Conservation (phyloP, 2,888 invertebrate species). For the Brassicogethes aeneus region DNA sequence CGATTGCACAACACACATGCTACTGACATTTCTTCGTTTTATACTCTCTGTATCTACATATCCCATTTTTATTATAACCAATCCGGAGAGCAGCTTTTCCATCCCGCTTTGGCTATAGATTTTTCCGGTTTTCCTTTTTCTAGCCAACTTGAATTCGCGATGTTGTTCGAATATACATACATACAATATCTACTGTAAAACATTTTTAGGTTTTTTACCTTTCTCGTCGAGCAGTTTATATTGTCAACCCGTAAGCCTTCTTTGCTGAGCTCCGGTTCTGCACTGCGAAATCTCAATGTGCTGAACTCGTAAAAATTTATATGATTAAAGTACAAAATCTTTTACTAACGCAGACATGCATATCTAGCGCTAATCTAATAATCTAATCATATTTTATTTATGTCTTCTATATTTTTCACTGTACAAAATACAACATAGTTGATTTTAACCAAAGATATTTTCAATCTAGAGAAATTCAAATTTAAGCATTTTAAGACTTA, state of each 20-base stretch:
- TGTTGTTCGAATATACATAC: constrained; percentile 27
- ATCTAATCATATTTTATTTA: background rate
- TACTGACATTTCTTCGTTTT: constrained; percentile 39
- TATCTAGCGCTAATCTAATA: background rate
- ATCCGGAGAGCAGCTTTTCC: constrained; percentile 34
- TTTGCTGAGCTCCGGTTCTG: constrained; percentile 8
- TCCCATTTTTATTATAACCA: constrained; percentile 42
- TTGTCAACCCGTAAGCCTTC: constrained; percentile 21
- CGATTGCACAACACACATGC: constrained; percentile 35
- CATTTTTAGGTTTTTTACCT: constrained; percentile 25
- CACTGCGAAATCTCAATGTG: constrained; percentile 15
- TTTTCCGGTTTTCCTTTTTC: constrained; percentile 24
- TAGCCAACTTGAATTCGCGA: constrained; percentile 20
- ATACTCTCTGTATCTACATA: constrained; percentile 40
- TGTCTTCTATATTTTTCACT: no score
- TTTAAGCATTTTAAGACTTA: no score
- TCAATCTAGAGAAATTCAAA: no score
- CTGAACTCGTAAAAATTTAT: constrained; percentile 14
- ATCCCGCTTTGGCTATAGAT: constrained; percentile 31
- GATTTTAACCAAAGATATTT: no score
- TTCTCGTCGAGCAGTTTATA: constrained; percentile 18
- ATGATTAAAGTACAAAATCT: constrained; percentile 13
- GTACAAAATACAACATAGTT: no score
- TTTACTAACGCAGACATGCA: constrained; percentile 1
- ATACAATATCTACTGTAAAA: constrained; percentile 24